Conservation (phyloP, 1,140 invertebrate species). For the Bombus sibiricus region DNA sequence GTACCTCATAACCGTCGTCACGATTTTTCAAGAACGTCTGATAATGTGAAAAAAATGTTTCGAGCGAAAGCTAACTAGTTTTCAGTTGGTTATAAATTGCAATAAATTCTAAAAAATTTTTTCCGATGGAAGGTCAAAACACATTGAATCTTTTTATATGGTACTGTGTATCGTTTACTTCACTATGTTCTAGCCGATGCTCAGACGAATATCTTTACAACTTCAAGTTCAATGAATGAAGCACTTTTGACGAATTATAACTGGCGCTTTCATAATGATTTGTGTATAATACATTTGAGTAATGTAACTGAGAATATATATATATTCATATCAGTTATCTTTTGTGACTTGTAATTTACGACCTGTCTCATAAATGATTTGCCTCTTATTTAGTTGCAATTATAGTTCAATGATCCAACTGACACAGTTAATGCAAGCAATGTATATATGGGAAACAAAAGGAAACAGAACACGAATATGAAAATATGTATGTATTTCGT, state of each 20-base stretch:
- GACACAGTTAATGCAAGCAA: conserved; percentile 16
- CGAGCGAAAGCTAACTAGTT: too few relatives aligned
- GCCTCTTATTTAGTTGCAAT: conserved; percentile 16
- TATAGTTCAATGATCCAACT: conserved; percentile 26
- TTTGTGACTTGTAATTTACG: conserved; percentile 26
- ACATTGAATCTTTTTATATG: too few relatives aligned
- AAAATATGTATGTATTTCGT: background rate
- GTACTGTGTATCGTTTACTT: too few relatives aligned
- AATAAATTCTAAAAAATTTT: too few relatives aligned
- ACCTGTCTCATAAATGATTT: background rate
- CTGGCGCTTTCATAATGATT: conserved; percentile 1
- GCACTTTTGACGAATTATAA: background rate
- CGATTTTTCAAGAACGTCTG: too few relatives aligned
- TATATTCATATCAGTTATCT: background rate
- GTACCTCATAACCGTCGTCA: too few relatives aligned
- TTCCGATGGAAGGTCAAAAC: too few relatives aligned
- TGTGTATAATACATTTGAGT: background rate
- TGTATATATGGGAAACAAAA: background rate
- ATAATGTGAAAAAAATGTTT: too few relatives aligned
- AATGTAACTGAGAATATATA: background rate
- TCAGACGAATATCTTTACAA: background rate
- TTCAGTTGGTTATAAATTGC: too few relatives aligned
- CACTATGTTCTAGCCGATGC: too few relatives aligned
- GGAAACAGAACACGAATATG: background rate
- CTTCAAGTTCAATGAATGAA: background rate